phyloP scores from a whole-genome alignment of 2,113 vertebrate species.

The Heterocephalus glaber region DNA sequence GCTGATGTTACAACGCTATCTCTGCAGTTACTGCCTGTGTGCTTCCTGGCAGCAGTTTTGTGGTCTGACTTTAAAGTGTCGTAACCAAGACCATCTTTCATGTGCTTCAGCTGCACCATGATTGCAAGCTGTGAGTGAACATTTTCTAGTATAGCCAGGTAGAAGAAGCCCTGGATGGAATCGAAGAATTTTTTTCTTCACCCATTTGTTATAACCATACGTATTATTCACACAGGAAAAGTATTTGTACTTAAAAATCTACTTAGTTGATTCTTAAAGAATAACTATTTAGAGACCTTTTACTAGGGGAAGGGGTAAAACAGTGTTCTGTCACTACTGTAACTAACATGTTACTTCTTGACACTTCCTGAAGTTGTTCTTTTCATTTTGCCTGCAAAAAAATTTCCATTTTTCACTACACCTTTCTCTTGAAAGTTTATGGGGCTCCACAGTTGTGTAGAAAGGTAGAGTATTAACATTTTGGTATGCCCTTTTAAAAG shows the following conservation, averaged over 20 bases:
- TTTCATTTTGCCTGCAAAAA: constrained; percentile 37
- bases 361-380: background rate
- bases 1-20: background rate
- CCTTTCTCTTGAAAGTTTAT: constrained; percentile 36
- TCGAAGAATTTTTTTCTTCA: background rate
- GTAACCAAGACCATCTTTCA: constrained; percentile 68
- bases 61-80: constrained; percentile 77
- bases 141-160: constrained; percentile 48
- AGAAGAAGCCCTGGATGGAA: background rate
- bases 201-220: background rate
- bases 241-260: background rate
- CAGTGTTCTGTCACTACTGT: background rate
- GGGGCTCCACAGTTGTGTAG: background rate
- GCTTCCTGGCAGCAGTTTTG: constrained; percentile 75
- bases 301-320: background rate
- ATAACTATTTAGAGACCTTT: background rate
- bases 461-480: background rate
- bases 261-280: background rate
- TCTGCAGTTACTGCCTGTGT: constrained; percentile 42
- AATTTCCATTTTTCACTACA: background rate
- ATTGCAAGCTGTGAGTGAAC: constrained; percentile 65
- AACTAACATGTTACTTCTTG: background rate
- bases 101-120: constrained; percentile 37
- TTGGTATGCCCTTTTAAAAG: background rate
- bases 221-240: background rate